phyloP scores from a whole-genome alignment of 1,140 invertebrate genomes.

The Drosophila mayri region DNA sequence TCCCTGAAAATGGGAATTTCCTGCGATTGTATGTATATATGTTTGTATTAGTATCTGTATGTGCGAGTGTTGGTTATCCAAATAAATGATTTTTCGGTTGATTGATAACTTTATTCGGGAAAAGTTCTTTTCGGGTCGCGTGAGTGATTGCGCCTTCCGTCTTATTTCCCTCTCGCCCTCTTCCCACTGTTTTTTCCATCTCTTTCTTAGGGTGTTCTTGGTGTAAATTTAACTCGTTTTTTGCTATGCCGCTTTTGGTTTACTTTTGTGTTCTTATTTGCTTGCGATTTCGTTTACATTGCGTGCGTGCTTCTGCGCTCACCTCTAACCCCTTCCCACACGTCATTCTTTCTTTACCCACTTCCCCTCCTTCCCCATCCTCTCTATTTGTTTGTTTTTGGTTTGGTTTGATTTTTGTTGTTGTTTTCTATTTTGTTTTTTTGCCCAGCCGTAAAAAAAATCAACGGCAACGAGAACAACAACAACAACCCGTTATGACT shows the following conservation, averaged over 20 bases:
- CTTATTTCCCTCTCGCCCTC: constrained; percentile 1
- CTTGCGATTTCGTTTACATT: constrained; percentile 65
- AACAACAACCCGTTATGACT: constrained; percentile 58
- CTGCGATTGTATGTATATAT: background rate
- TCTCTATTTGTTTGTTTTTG: constrained; percentile 41
- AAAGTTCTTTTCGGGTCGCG: constrained; percentile 39
- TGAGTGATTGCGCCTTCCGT: constrained; percentile 48
- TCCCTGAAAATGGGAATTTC: constrained; percentile 7
- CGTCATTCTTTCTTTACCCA: constrained; percentile 1
- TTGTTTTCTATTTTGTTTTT: constrained; percentile 19
- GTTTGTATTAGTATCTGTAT: too few relatives aligned
- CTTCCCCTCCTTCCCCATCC: background rate
- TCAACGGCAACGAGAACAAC: background rate
- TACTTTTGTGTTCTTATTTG: constrained; percentile 66
- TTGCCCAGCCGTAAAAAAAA: constrained; percentile 30
- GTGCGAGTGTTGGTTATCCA: constrained; percentile 13
- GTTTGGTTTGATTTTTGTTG: constrained; percentile 30
- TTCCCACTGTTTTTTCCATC: constrained; percentile 1
- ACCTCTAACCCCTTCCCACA: background rate
- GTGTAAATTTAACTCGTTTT: constrained; percentile 74
- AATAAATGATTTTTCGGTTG: constrained; percentile 43
- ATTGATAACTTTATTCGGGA: constrained; percentile 68
- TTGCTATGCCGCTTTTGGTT: constrained; percentile 50
- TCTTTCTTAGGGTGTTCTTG: constrained; percentile 21
- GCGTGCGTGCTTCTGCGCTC: constrained; percentile 30